phyloP scores from a whole-genome alignment of 2,113 vertebrate genomes.

The Columba livia region DNA sequence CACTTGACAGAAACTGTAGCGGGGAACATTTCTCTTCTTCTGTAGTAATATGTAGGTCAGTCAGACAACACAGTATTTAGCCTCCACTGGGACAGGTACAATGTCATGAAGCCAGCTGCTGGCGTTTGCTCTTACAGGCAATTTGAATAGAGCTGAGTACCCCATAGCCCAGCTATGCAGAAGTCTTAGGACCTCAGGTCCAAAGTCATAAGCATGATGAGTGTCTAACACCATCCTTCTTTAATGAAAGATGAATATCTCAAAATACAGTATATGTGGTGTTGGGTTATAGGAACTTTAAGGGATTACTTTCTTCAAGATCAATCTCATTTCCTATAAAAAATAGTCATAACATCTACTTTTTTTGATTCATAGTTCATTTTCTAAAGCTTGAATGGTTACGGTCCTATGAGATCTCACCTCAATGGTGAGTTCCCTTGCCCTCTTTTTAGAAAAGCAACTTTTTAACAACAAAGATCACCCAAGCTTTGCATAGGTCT shows the following conservation, averaged over 20 bases:
- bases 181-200: background rate
- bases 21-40: constrained; percentile 30
- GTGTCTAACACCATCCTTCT: background rate
- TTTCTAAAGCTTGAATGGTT: background rate
- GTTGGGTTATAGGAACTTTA: background rate
- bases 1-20: constrained; percentile 45
- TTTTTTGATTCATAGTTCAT: background rate
- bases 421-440: background rate
- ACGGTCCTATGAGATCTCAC: background rate
- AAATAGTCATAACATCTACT: background rate
- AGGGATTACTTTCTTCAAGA: background rate
- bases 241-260: background rate
- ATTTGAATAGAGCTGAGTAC: background rate
- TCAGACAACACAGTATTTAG: constrained; percentile 33
- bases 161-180: background rate
- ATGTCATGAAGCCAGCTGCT: background rate
- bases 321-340: background rate
- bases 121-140: background rate
- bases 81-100: constrained; percentile 31
- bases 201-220: background rate
- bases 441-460: background rate
- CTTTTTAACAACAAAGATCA: background rate
- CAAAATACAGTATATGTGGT: background rate
- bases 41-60: constrained; percentile 66
- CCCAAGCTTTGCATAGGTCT: background rate